A percentile compares a stretch with the other conserved stretches of the same genome.
Evolutionary conservation across 2,888 invertebrate species (phyloP).

Genomic region (Liposcelis brunnea): DNA sequence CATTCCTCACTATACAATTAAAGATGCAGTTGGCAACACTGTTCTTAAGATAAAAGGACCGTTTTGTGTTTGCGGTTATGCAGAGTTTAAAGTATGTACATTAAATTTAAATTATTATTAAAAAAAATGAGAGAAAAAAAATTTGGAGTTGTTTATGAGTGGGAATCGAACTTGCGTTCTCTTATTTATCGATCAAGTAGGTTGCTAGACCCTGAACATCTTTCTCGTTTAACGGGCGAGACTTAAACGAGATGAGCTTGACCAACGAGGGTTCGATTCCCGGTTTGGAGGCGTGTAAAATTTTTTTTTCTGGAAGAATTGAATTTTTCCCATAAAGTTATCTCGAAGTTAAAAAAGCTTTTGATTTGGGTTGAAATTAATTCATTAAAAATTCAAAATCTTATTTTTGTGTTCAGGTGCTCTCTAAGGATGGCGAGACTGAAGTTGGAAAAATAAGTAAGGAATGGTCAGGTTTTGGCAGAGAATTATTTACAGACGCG

Average conservation of each 20-base stretch:
- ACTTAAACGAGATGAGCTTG: no score
- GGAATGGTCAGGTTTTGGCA: conserved; percentile 69
- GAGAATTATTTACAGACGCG: conserved; percentile 70
- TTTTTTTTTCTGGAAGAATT: no score
- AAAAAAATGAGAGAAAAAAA: neutral
- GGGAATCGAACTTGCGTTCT: neutral
- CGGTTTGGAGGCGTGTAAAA: no score
- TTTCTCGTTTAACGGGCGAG: no score
- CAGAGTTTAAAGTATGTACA: conserved; percentile 56
- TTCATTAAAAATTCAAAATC: no score
- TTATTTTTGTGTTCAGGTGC: conserved; percentile 37
- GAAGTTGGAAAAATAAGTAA: conserved; percentile 78
- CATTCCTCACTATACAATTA: conserved; percentile 52
- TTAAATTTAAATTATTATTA: neutral
- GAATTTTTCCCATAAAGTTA: no score
- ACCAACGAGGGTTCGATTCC: no score
- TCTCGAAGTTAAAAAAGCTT: no score
- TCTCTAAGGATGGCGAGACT: conserved; percentile 54
- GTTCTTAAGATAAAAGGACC: conserved; percentile 70
- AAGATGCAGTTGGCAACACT: conserved; percentile 53
- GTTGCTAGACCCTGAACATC: no score
- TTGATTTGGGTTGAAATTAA: no score
- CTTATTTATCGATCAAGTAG: no score
- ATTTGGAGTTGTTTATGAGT: neutral
- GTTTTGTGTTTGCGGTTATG: conserved; percentile 33